A percentile compares a stretch with the other conserved stretches of the same genome.
These are phyloP conservation scores for Cyrtorhinus lividipennis DNA, from an alignment of 1,140 invertebrate genomes.

Conservation along the genomic window DNA sequence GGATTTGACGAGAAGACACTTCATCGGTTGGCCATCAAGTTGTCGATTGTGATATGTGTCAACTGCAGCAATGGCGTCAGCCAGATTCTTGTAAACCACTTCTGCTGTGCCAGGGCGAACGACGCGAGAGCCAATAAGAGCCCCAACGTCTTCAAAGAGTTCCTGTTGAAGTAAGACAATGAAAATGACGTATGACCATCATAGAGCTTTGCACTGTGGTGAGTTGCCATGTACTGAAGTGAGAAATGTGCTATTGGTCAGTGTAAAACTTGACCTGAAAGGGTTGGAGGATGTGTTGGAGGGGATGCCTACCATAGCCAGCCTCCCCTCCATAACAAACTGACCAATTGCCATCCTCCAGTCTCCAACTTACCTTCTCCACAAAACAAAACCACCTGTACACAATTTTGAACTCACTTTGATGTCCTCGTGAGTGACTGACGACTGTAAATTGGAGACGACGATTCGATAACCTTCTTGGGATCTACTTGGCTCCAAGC, in stretches of 20 bases:
- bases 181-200: too few species aligned
- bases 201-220: too few species aligned
- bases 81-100: conserved; percentile 69
- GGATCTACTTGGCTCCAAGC: background rate
- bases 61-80: conserved; percentile 75
- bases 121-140: conserved; percentile 63
- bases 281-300: too few species aligned
- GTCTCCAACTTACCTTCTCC: too few species aligned
- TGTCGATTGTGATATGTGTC: conserved; percentile 85
- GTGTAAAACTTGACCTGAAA: too few species aligned
- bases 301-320: too few species aligned
- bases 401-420: too few species aligned
- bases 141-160: conserved; percentile 81
- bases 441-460: conserved; percentile 71
- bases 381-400: too few species aligned
- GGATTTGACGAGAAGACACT: conserved; percentile 53
- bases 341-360: too few species aligned
- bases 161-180: conserved; percentile 44
- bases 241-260: too few species aligned
- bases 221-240: too few species aligned
- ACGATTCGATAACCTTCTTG: conserved; percentile 55
- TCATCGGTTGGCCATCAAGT: conserved; percentile 72
- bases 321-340: too few species aligned
- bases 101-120: conserved; percentile 76
- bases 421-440: conserved; percentile 77